A percentile compares a stretch with the other conserved stretches of the same genome.
phyloP scores from a whole-genome alignment of 92 coral and sea anemone species.

The Zoanthus sociatus region DNA sequence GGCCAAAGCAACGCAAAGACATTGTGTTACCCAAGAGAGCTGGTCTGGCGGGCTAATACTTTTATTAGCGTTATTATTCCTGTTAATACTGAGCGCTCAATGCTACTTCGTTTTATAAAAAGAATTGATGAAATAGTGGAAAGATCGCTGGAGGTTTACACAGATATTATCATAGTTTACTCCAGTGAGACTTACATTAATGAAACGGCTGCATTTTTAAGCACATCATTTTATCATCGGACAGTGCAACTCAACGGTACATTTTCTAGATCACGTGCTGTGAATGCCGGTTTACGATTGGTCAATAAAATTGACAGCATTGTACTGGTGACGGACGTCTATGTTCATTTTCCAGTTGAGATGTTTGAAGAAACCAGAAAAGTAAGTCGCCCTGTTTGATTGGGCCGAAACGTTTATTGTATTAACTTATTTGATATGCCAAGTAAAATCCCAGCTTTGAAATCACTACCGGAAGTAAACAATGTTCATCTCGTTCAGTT shows the following conservation, averaged over 20 bases:
- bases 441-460: not conserved
- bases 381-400: slow-evolving; percentile 42
- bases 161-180: slow-evolving; percentile 68
- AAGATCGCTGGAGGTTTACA: slow-evolving; percentile 71
- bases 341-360: slow-evolving; percentile 72
- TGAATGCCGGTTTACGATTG: slow-evolving; percentile 72
- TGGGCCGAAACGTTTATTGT: too few species aligned
- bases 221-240: slow-evolving; percentile 47
- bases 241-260: slow-evolving; percentile 55
- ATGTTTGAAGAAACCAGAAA: slow-evolving; percentile 79
- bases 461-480: not conserved
- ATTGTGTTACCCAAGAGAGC: slow-evolving; percentile 67
- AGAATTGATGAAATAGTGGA: slow-evolving; percentile 63
- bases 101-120: slow-evolving; percentile 68
- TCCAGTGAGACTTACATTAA: slow-evolving; percentile 48
- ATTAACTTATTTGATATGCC: not conserved
- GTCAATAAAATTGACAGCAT: slow-evolving; percentile 57
- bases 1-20: slow-evolving; percentile 25
- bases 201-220: slow-evolving; percentile 22
- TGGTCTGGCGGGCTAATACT: slow-evolving; percentile 68
- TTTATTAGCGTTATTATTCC: slow-evolving; percentile 63
- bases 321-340: slow-evolving; percentile 69
- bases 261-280: slow-evolving; percentile 75
- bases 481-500: too few species aligned
- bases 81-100: slow-evolving; percentile 61